Base-by-base conservation (phyloP, 2,888 invertebrate species). In the Palloptera scutellata region DNA sequence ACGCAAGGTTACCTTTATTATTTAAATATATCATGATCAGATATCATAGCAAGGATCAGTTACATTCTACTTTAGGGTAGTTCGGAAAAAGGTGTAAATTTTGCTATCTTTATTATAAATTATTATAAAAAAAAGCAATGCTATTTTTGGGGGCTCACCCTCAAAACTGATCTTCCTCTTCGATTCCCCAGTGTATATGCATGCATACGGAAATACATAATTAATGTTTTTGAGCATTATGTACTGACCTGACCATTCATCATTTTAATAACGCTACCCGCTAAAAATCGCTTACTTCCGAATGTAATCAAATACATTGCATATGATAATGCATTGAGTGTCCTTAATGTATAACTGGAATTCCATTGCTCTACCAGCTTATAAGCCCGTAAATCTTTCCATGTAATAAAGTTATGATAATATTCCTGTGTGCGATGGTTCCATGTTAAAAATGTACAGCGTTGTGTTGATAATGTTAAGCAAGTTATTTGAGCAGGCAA, bases 331-430 rank as follows among this genome's bases (percentile, higher is more conserved):
- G 72, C 73, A 61, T 84, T 81, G 40, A 83, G 71, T 76, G 90
- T 89, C 86, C 88, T 91, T 85, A 93, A 87, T 5, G 88, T 88
- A 65, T 90, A 85, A n/a, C 93, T 93, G 15, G 88, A 84, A 80
- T 95, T 95, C 92, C 93, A 94, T 75, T 89, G 86, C 69, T 90
- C 88, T 0, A 94, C 94, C 66, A 93, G 84, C 52, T 87, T 84
- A 76, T 91, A 89, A 19, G 93, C 92, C 64, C 96, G 87, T 70
- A 92, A 81, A 83, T 97, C 97, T 81, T 95, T 95, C 97, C 97
- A 97, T 17, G 94, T 93, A 74, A 96, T 92, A 75, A 96, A 92
- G 75, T 91, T 92, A 82, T 95, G 95, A 84, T 91, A 94, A 40
- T 91, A 89, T 76, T 88, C 88, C 1, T 92, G 91, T 12, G 91